Conservation (phyloP, 2,797 vertebrate genomes). For the Taeniopygia guttata region DNA sequence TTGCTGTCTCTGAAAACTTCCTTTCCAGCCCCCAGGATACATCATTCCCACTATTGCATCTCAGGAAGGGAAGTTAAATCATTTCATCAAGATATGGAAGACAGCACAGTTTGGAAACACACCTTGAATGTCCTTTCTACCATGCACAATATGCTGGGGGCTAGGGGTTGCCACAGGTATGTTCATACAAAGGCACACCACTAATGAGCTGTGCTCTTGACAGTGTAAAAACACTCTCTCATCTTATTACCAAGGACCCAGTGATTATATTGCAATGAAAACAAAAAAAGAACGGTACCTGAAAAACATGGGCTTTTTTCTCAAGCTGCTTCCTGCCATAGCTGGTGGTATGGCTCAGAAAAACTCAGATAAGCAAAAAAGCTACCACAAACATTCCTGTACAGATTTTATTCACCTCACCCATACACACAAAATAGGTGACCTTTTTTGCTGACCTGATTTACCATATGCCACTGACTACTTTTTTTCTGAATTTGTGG, state of each 20-base stretch:
- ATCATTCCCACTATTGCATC: background rate
- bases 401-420: background rate
- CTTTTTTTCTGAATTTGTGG: background rate
- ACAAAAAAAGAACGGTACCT: background rate
- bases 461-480: background rate
- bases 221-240: background rate
- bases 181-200: background rate
- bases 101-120: background rate
- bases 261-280: background rate
- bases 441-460: background rate
- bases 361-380: background rate
- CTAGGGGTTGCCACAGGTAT: background rate
- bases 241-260: background rate
- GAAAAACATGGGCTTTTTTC: background rate
- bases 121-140: background rate
- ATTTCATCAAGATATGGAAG: background rate
- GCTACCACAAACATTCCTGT: background rate
- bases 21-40: background rate
- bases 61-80: background rate
- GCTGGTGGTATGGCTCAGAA: background rate
- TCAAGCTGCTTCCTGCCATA: background rate
- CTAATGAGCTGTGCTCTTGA: background rate
- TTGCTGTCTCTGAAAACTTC: background rate
- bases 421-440: rapidly evolving
- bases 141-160: background rate